Conservation (phyloP, 2,888 invertebrate genomes). For the Vesta saturnalis region DNA sequence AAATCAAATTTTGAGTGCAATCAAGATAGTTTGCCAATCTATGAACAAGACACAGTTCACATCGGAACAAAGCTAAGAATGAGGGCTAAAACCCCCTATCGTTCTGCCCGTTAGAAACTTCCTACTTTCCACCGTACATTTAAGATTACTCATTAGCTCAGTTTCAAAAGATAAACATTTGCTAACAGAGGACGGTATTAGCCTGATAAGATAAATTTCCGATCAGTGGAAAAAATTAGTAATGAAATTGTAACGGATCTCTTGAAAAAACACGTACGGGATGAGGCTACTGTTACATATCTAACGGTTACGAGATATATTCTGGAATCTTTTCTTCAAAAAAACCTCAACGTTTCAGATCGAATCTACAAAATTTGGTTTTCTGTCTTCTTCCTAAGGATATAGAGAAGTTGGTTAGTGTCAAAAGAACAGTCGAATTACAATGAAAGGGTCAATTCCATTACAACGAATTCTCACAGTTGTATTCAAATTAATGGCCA, state of each 20-base stretch:
- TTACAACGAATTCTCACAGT: no score
- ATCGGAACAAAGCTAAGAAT: background rate
- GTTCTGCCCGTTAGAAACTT: background rate
- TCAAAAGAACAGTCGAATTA: no score
- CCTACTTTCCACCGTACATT: background rate
- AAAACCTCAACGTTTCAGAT: background rate
- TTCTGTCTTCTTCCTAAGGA: background rate
- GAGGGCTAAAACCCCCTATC: background rate
- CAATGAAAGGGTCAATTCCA: no score
- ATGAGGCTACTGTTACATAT: background rate
- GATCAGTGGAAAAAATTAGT: background rate
- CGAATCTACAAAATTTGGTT: background rate
- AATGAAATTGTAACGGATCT: background rate
- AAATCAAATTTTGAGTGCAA: no score
- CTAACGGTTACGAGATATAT: background rate
- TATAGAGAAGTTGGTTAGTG: no score
- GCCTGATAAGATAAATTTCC: background rate
- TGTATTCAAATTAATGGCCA: no score
- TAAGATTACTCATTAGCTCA: background rate
- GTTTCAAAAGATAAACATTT: background rate
- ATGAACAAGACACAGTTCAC: background rate
- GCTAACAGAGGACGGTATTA: background rate
- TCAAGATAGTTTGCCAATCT: slow-evolving; percentile 1
- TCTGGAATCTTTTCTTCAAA: no score
- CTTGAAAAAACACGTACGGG: background rate